Percentiles rank a stretch among this genome's conserved stretches.
Conservation (phyloP, 2,113 vertebrate species). For the Sigmodon hispidus region DNA sequence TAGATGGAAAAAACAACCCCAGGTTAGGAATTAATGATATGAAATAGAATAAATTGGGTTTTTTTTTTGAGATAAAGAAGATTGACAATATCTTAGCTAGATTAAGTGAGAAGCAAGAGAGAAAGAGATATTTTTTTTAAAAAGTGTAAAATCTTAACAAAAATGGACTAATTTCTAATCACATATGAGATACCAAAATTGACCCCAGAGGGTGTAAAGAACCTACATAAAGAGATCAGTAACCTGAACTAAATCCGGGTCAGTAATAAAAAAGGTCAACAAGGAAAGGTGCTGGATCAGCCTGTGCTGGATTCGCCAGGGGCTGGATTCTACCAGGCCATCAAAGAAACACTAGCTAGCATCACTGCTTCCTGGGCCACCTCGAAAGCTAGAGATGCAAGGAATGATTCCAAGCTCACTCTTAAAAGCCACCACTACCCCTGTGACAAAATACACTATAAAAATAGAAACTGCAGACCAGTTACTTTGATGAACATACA, state of each 20-base stretch:
- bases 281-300: neutral
- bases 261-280: neutral
- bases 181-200: neutral
- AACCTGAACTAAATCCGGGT: neutral
- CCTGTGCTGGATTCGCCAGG: too few relatives aligned
- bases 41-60: neutral
- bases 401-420: neutral
- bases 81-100: neutral
- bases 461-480: neutral
- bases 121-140: neutral
- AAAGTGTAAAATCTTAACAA: neutral
- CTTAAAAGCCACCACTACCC: neutral
- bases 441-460: neutral
- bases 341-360: neutral
- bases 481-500: neutral
- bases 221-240: neutral
- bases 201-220: neutral
- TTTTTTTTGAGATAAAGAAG: neutral
- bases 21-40: neutral
- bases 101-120: neutral
- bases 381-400: neutral
- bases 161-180: neutral
- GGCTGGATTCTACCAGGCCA: neutral
- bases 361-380: neutral
- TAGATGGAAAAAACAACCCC: neutral